A percentile compares a stretch with the other conserved stretches of the same genome.
Evolutionary conservation across 37 sponge, comb jelly and placozoan species (phyloP).

Genomic region (Axinella damicornis): DNA sequence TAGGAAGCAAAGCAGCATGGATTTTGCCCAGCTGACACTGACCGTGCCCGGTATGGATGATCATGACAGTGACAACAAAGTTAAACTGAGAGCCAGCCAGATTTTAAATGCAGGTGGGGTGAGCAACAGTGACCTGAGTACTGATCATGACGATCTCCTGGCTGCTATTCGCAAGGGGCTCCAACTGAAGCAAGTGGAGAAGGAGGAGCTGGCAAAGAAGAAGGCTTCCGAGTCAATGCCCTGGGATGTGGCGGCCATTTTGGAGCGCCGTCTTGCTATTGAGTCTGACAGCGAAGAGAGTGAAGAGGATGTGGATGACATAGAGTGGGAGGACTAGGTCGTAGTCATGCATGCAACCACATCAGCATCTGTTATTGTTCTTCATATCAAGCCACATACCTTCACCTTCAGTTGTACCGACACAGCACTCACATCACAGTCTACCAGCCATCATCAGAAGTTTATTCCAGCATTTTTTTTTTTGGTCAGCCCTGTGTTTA

Average conservation of each 20-base stretch:
- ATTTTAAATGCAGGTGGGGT: conserved; percentile 19
- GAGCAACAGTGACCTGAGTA: neutral
- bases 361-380: too few relatives aligned
- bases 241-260: conserved; percentile 77
- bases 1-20: neutral
- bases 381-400: too few relatives aligned
- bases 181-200: conserved; percentile 29
- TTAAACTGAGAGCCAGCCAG: conserved; percentile 1
- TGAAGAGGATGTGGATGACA: neutral
- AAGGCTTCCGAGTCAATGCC: neutral
- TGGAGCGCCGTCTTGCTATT: conserved; percentile 41
- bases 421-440: too few relatives aligned
- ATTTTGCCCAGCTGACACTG: too few relatives aligned
- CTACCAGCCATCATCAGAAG: too few relatives aligned
- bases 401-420: too few relatives aligned
- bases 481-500: too few relatives aligned
- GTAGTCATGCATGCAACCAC: too few relatives aligned
- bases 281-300: conserved; percentile 8
- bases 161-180: conserved; percentile 47
- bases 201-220: neutral
- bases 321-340: too few relatives aligned
- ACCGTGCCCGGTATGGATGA: neutral
- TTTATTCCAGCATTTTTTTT: too few relatives aligned
- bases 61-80: too few relatives aligned
- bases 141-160: conserved; percentile 26